Evolutionary conservation across 2,888 invertebrate genomes (phyloP).

Genomic region (Drosophila pseudotakahashii): DNA sequence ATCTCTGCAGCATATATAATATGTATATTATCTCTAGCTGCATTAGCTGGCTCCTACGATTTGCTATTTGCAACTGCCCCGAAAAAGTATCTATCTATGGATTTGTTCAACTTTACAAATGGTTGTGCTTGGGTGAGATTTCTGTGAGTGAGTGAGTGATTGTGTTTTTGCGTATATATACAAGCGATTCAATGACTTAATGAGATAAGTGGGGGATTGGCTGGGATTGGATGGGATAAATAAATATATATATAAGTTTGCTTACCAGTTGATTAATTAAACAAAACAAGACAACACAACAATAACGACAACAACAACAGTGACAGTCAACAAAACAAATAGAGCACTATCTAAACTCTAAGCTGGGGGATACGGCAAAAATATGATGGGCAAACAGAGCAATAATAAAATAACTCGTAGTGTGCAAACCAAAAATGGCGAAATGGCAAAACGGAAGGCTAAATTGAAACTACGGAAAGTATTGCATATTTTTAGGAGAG

Average conservation of each 20-base stretch:
- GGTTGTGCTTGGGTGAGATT: conserved; percentile 13
- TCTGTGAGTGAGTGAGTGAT: conserved; percentile 29
- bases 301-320: conserved; percentile 49
- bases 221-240: conserved; percentile 22
- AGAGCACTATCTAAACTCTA: conserved; percentile 7
- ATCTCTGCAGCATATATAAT: neutral
- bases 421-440: conserved; percentile 24
- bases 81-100: conserved; percentile 9
- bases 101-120: conserved; percentile 45
- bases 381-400: conserved; percentile 21
- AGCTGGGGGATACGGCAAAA: neutral
- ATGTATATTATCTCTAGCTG: neutral
- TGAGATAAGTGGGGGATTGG: conserved; percentile 43
- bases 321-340: conserved; percentile 52
- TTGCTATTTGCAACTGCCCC: conserved; percentile 11
- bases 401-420: conserved; percentile 30
- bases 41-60: conserved; percentile 15
- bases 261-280: conserved; percentile 73
- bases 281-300: conserved; percentile 71
- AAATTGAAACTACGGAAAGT: conserved; percentile 18
- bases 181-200: conserved; percentile 73
- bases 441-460: conserved; percentile 19
- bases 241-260: conserved; percentile 60
- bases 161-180: conserved; percentile 60
- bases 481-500: conserved; percentile 21